These are phyloP conservation scores for Marmota monax DNA, from an alignment of 2,113 vertebrate species.

Conservation along the genomic window DNA sequence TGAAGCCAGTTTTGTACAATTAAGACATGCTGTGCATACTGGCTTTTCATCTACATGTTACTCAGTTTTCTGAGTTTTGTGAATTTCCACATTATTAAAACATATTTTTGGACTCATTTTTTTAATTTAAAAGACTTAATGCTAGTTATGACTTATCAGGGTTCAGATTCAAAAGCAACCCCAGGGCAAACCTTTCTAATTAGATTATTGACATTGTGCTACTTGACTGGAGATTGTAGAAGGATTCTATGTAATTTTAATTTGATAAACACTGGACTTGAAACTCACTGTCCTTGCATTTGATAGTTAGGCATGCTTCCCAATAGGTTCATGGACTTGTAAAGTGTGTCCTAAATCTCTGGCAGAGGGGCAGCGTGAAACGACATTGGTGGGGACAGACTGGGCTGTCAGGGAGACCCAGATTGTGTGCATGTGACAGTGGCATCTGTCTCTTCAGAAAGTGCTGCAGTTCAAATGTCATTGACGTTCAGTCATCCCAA, in stretches of 20 bases:
- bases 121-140: background rate
- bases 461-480: background rate
- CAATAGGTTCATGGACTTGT: background rate
- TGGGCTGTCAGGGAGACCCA: background rate
- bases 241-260: background rate
- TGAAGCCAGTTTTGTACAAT: background rate
- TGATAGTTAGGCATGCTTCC: background rate
- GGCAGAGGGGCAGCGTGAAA: background rate
- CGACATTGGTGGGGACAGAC: background rate
- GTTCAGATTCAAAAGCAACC: background rate
- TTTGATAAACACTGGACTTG: background rate
- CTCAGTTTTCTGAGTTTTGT: background rate
- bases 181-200: background rate
- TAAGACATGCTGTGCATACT: background rate
- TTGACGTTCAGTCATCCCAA: background rate
- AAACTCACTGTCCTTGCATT: background rate
- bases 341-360: background rate
- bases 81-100: conserved; percentile 1
- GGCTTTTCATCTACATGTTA: background rate
- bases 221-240: background rate
- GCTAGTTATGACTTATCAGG: background rate
- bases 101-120: background rate
- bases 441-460: background rate
- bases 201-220: background rate
- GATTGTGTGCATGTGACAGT: background rate